phyloP scores from a whole-genome alignment of 2,113 vertebrate species.

The Pagrus major region DNA sequence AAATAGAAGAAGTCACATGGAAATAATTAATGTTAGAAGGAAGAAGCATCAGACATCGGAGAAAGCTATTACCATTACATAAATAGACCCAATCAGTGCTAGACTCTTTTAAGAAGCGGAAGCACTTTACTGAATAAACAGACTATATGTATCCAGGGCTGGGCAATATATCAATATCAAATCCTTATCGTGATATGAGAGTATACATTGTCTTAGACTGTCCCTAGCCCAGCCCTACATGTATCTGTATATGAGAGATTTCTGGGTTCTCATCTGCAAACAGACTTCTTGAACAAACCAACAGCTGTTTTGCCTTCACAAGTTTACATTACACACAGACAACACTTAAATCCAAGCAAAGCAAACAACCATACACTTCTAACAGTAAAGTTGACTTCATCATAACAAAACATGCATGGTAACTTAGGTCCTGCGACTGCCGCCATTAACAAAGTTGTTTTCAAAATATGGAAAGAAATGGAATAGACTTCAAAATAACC shows the following conservation, averaged over 20 bases:
- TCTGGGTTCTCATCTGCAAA: neutral
- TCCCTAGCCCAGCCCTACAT: too few species aligned
- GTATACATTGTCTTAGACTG: too few species aligned
- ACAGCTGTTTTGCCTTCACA: neutral
- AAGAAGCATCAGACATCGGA: neutral
- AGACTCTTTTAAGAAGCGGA: neutral
- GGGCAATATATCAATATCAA: too few species aligned
- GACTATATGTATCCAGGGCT: too few species aligned
- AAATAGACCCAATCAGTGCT: neutral
- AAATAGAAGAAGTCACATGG: neutral
- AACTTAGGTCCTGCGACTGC: neutral
- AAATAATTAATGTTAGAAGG: too few species aligned
- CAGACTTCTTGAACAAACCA: neutral
- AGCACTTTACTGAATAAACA: neutral
- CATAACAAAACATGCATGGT: neutral
- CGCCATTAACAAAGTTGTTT: neutral
- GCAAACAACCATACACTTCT: constrained; percentile 4
- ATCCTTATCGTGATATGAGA: too few species aligned
- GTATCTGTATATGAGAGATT: neutral
- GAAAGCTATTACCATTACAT: neutral
- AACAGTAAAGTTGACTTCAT: neutral
- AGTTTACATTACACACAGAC: constrained; percentile 9
- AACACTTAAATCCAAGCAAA: constrained; percentile 4
- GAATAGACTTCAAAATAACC: neutral
- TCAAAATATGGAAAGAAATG: neutral